Base-by-base conservation (phyloP, 2,888 invertebrate species). In the Mycogona germanica region DNA sequence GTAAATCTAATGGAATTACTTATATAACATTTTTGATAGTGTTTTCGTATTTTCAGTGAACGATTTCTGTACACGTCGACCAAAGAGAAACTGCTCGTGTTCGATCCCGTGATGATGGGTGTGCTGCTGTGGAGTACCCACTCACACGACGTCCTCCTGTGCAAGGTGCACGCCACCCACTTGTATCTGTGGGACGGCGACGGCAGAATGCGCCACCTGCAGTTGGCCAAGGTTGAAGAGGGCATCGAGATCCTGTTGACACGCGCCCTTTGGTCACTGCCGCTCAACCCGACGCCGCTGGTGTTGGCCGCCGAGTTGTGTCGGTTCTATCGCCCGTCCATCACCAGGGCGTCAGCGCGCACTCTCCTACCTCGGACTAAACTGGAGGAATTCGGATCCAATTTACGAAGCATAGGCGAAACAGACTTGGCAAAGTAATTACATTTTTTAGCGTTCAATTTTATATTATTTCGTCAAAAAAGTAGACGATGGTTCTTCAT, bases 31-130 rank as follows among this genome's bases (percentile, higher is more conserved):
- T 9, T 28, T 28, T 47, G 21, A 23, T 47, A 19, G 21, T 17
- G 37, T 45, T 32, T 45, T 30, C 9, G 12, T 52, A 32, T 21
- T 25, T 32, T 19, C 12, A 52, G 52, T 30, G 35, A 46, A 5
- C 2, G 23, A 1, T 52, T 46, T 17, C 14, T 52, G 6, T 23
- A 46, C 6, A 52, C 52, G n/a, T 52, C 45, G 52, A 37, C 28
- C 5, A 45, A 45, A 42, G 17, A 42, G 12, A 23, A 23, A 17
- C 28, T 52, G 12, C 17, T 35, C 17, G 2, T 52, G 14, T 32
- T 52, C 19, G 19, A 52, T 26, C 44, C 46, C 17, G 30, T 6
- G 2, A 26, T 46, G 9, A 35, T 35, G 23, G 21, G 7, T 21
- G 25, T 46, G 32, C 30, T 52, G 25, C 37, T 52, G 17, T 52